Evolutionary conservation across 2,888 invertebrate genomes (phyloP).

Genomic region (Pyrochroa serraticornis): DNA sequence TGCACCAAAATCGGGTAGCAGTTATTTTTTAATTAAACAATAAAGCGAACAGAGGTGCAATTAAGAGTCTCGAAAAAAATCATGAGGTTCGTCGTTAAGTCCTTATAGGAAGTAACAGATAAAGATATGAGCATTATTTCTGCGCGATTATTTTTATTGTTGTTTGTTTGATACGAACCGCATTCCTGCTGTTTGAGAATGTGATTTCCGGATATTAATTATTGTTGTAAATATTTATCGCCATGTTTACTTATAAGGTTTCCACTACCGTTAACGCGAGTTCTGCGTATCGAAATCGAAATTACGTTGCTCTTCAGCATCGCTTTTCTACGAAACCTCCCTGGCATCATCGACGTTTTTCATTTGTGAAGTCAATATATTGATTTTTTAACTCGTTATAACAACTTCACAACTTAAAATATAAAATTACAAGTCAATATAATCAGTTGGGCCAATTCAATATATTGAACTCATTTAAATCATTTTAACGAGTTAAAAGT

Average conservation of each 20-base stretch:
- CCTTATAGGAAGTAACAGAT: constrained; percentile 14
- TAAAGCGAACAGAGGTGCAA: constrained; percentile 15
- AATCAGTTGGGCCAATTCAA: no score
- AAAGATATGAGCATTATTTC: constrained; percentile 23
- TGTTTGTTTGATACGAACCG: constrained; percentile 18
- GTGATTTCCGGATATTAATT: constrained; percentile 30
- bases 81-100: constrained; percentile 16
- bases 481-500: no score
- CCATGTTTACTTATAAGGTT: constrained; percentile 21
- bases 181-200: constrained; percentile 25
- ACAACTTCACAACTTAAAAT: no score
- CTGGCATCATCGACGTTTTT: no score
- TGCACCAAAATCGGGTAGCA: constrained; percentile 13
- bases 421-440: no score
- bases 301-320: not conserved
- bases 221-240: constrained; percentile 27
- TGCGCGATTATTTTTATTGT: constrained; percentile 20
- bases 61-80: constrained; percentile 18
- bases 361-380: no score
- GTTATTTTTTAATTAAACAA: constrained; percentile 25
- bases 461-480: no score
- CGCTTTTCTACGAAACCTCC: no score
- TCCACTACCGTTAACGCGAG: constrained; percentile 3
- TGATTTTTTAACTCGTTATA: no score
- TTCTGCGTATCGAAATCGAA: no score